A percentile compares a stretch with the other conserved stretches of the same genome.
These are phyloP conservation scores for Leucoraja erinaceus DNA, from an alignment of 2,113 vertebrate genomes.

Conservation along the genomic window DNA sequence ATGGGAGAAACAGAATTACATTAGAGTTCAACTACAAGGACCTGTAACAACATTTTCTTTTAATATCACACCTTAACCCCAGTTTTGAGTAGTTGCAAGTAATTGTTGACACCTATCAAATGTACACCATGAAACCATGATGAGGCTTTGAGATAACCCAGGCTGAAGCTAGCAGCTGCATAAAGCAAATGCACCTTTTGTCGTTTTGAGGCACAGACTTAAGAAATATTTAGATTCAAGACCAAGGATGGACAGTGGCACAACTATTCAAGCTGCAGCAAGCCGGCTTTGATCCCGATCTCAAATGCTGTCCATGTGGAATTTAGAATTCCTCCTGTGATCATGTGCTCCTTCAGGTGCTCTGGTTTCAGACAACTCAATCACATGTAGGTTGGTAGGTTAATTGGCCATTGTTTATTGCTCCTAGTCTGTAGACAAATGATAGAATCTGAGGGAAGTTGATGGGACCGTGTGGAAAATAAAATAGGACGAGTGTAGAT, in stretches of 20 bases:
- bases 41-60: background rate
- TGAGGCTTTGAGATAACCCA: background rate
- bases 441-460: no score
- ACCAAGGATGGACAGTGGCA: no score
- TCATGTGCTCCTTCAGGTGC: no score
- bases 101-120: background rate
- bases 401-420: no score
- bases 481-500: no score
- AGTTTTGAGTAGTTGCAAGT: background rate
- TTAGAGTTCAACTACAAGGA: background rate
- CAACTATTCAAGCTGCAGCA: background rate
- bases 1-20: background rate
- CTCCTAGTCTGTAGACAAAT: no score
- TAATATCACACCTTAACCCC: background rate
- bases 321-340: no score
- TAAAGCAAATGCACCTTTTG: background rate
- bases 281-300: no score
- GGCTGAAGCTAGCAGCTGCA: background rate
- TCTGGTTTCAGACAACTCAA: no score
- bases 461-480: no score
- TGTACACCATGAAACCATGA: background rate
- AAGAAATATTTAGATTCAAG: background rate
- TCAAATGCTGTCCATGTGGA: no score
- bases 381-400: no score
- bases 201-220: background rate